phyloP scores from a whole-genome alignment of 2,797 vertebrate genomes.

The Momotus momota region DNA sequence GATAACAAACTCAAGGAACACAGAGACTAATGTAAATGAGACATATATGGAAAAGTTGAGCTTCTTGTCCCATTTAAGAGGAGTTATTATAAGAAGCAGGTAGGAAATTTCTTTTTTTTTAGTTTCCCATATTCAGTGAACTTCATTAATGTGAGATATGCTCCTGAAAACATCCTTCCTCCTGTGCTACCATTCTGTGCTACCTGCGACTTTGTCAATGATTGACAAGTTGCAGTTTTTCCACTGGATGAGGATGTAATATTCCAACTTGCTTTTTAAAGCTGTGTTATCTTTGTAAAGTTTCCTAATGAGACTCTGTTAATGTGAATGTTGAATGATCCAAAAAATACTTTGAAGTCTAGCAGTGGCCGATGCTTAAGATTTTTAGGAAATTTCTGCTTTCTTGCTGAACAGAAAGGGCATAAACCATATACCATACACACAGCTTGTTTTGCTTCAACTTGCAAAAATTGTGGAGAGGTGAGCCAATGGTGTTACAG shows the following conservation, averaged over 20 bases:
- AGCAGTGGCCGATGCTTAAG: neutral
- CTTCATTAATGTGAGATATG: neutral
- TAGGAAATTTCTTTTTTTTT: neutral
- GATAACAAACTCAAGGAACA: neutral
- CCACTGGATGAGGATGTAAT: neutral
- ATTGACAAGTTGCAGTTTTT: neutral
- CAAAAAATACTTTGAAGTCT: neutral
- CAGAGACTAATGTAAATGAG: neutral
- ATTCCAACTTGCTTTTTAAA: neutral
- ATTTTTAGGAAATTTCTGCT: neutral
- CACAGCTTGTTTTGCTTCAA: neutral
- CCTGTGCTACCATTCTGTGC: neutral
- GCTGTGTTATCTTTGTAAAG: neutral
- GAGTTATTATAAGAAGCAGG: neutral
- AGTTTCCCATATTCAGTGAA: neutral
- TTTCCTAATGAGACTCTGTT: neutral
- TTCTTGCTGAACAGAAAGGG: neutral
- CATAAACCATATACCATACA: neutral
- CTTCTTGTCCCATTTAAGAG: neutral
- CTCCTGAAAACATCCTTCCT: neutral
- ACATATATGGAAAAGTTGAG: neutral
- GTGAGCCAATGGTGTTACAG: neutral
- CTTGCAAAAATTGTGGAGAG: neutral
- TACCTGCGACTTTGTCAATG: neutral
- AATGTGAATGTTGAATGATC: neutral